A percentile compares a stretch with the other conserved stretches of the same genome.
phyloP scores from a whole-genome alignment of 2,888 invertebrate genomes.

The Molorchus minor region DNA sequence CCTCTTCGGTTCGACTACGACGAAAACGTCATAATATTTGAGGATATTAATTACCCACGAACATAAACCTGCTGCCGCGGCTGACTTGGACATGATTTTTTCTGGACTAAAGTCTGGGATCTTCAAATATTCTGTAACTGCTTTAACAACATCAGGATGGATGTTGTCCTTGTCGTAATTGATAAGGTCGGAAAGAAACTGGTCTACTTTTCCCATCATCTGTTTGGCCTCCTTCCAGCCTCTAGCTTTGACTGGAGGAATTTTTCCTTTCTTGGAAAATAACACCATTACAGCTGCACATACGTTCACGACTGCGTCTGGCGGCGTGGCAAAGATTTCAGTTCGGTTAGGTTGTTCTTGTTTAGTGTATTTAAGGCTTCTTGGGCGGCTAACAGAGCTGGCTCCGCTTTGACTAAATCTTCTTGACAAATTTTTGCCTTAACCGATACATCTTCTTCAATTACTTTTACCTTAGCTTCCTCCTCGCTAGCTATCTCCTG shows the following conservation, averaged over 20 bases:
- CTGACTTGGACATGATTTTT: slow-evolving; percentile 84
- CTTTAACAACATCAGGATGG: slow-evolving; percentile 86
- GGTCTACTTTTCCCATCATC: slow-evolving; percentile 91
- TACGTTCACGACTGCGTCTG: slow-evolving; percentile 87
- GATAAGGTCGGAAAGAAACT: slow-evolving; percentile 82
- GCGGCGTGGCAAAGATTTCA: slow-evolving; percentile 93
- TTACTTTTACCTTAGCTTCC: slow-evolving; percentile 88
- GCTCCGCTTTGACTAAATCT: slow-evolving; percentile 91
- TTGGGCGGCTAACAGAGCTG: slow-evolving; percentile 87
- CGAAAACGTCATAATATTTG: slow-evolving; percentile 88
- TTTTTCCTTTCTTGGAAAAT: slow-evolving; percentile 82
- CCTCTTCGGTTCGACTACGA: slow-evolving; percentile 91
- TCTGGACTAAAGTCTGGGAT: slow-evolving; percentile 86
- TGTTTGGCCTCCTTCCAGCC: slow-evolving; percentile 92
- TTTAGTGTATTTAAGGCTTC: slow-evolving; percentile 92
- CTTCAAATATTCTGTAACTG: slow-evolving; percentile 70
- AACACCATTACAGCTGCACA: slow-evolving; percentile 88
- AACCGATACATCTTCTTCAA: slow-evolving; percentile 86
- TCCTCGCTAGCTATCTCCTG: slow-evolving; percentile 84
- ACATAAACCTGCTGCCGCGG: slow-evolving; percentile 91
- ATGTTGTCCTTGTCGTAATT: slow-evolving; percentile 95
- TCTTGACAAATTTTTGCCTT: slow-evolving; percentile 88
- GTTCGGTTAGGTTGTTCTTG: slow-evolving; percentile 91
- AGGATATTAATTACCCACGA: slow-evolving; percentile 95
- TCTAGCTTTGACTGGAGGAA: slow-evolving; percentile 81